Base-by-base conservation (phyloP, 2,888 invertebrate species). In the Geotrupes spiniger region DNA sequence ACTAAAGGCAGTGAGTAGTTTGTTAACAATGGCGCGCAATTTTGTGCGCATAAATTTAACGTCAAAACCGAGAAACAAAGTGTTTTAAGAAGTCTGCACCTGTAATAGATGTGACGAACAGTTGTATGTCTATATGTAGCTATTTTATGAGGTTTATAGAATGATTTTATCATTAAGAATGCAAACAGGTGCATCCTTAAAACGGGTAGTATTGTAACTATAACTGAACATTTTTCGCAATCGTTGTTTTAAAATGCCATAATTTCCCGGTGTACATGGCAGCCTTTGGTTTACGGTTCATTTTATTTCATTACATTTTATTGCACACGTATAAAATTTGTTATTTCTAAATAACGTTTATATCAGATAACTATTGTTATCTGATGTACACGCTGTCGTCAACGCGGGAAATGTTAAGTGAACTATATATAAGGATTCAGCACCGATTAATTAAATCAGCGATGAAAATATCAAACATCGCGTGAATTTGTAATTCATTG, bases 181-280 rank as follows among this genome's bases (percentile, higher is more conserved):
- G 40, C 39, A 39, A 46, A 46, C 46, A 46, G 40, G 46, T 46
- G 46, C 46, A 40, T 46, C 46, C 40, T 33, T 39, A 36, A 25
- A 39, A 14, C 40, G 40, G 46, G 33, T 27, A 15, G 40, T 46
- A 46, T 25, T 21, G 33, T 25, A 25, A 46, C 46, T 51, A 49
- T 50, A 53, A 49, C 46, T 49, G 49, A 51, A 53, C 46, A 48
- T 51, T 53, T 51, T 51, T 51, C 51, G 53, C 51, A 45, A 49
- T 53, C 51, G 48, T 53, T 53, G 53, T 53, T 51, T 50, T 49
- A 51, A 47, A 44, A 53, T 48, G 53, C 46, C 51, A 53, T 53
- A 48, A 51, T 51, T 51, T 48, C 48, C 41, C 44, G 42, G 46
- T 38, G 41, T 28, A 33, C n/a, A 16, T 15, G 17, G 4, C 25